phyloP scores from a whole-genome alignment of 2,797 vertebrate genomes.

The Crocidura indochinensis region DNA sequence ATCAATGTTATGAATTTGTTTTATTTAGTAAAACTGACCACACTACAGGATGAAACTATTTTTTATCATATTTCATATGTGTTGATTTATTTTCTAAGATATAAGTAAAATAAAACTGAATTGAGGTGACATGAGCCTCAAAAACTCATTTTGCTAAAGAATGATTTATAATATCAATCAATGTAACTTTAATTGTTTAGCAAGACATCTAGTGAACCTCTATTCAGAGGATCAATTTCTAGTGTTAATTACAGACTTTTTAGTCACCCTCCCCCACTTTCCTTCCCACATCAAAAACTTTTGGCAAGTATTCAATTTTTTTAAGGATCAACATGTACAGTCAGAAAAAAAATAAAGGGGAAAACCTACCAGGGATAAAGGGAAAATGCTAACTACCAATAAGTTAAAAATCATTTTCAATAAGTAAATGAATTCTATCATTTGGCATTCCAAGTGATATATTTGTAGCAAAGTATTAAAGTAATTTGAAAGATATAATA shows the following conservation, averaged over 20 bases:
- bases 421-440: background rate
- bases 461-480: background rate
- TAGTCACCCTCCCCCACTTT: background rate
- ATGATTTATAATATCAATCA: constrained; percentile 59
- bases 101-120: constrained; percentile 65
- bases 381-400: constrained; percentile 50
- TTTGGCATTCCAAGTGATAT: background rate
- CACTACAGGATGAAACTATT: constrained; percentile 3
- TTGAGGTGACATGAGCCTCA: background rate
- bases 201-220: constrained; percentile 34
- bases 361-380: constrained; percentile 60
- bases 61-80: background rate
- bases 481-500: constrained; percentile 52
- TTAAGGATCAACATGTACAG: constrained; percentile 65
- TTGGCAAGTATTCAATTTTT: constrained; percentile 70
- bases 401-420: constrained; percentile 54
- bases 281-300: constrained; percentile 63
- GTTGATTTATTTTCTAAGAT: constrained; percentile 29
- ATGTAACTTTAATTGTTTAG: constrained; percentile 64
- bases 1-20: constrained; percentile 60
- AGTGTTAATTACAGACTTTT: constrained; percentile 49
- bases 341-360: constrained; percentile 58
- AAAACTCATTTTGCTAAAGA: constrained; percentile 66
- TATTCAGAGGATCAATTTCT: constrained; percentile 59
- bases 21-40: constrained; percentile 49